Base-by-base conservation (phyloP, 2,888 invertebrate species). In the Arrhopalites spinosus region DNA sequence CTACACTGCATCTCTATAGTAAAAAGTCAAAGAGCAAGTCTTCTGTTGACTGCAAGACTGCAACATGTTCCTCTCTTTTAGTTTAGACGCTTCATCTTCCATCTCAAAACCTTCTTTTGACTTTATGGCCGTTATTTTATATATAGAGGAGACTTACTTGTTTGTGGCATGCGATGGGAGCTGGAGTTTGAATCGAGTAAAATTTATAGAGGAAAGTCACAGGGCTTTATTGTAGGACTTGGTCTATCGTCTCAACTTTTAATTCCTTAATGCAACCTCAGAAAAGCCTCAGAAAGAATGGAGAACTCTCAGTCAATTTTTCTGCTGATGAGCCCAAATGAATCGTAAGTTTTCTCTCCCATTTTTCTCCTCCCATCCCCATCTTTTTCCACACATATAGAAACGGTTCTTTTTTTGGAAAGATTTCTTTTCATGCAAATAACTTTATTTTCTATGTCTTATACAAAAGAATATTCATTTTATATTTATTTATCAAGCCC, bases 211-310 rank as follows among this genome's bases (percentile, higher is more conserved):
- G n/a, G n/a, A n/a, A n/a, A n/a, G n/a, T n/a, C n/a, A n/a, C n/a
- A n/a, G n/a, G n/a, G n/a, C n/a, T n/a, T n/a, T n/a, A n/a, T n/a
- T n/a, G n/a, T n/a, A n/a, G n/a, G n/a, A n/a, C n/a, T n/a, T n/a
- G 8, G 56, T 20, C 5, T 63, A 63, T 29, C 15, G 63, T 27
- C 63, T 63, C 63, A 63, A 63, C 63, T 63, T 63, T 63, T 63
- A 63, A 63, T 63, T 63, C 30, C 63, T 63, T 63, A 63, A 63
- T 63, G 63, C 63, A 63, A 63, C 29, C 30, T 63, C 63, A 27
- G 30, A 29, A 7, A n/a, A n/a, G 45, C 15, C 45, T 45, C 45
- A 50, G 3, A 50, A 15, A 50, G 50, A 50, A 50, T n/a, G 50
- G 15, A n/a, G n/a, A 17, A 15, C 29, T 63, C 63, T n/a, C n/a